These are phyloP conservation scores for Phyllotreta cruciferae DNA, from an alignment of 2,888 invertebrate species.

Conservation along the genomic window DNA sequence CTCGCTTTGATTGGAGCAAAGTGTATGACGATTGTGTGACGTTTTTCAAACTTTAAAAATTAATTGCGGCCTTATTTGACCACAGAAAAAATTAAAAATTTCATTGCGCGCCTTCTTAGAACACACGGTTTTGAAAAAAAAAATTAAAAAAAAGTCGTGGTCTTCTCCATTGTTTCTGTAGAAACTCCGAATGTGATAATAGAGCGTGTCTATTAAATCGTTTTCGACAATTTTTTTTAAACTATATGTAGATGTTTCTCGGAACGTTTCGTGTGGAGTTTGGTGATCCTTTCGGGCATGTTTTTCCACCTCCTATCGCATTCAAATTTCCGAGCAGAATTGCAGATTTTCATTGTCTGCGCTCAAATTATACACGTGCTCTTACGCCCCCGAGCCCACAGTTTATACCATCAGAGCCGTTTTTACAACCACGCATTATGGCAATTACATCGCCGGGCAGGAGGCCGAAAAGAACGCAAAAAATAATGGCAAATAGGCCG, in stretches of 20 bases:
- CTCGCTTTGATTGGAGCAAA: too few relatives aligned
- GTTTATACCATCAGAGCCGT: constrained; percentile 24
- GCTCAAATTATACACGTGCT: constrained; percentile 30
- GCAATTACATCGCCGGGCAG: constrained; percentile 22
- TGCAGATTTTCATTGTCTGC: constrained; percentile 32
- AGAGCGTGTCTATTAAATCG: too few relatives aligned
- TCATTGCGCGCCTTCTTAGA: too few relatives aligned
- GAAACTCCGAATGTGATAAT: too few relatives aligned
- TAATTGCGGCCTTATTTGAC: too few relatives aligned
- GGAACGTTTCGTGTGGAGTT: constrained; percentile 26
- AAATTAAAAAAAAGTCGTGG: too few relatives aligned
- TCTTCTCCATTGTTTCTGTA: too few relatives aligned
- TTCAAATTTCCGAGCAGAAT: constrained; percentile 26
- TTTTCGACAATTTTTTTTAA: too few relatives aligned
- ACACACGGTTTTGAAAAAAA: too few relatives aligned
- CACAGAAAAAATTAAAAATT: too few relatives aligned
- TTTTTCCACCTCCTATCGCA: constrained; percentile 5
- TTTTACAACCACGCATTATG: constrained; percentile 24
- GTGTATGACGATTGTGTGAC: too few relatives aligned
- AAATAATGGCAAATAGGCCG: constrained; percentile 15
- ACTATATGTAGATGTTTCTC: constrained; percentile 20
- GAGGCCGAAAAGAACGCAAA: constrained; percentile 17
- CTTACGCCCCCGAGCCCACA: constrained; percentile 25
- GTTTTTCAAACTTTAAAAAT: too few relatives aligned
- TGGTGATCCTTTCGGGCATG: constrained; percentile 26